These are phyloP conservation scores for Vanessa atalanta DNA, from an alignment of 1,140 invertebrate species.

Conservation along the genomic window DNA sequence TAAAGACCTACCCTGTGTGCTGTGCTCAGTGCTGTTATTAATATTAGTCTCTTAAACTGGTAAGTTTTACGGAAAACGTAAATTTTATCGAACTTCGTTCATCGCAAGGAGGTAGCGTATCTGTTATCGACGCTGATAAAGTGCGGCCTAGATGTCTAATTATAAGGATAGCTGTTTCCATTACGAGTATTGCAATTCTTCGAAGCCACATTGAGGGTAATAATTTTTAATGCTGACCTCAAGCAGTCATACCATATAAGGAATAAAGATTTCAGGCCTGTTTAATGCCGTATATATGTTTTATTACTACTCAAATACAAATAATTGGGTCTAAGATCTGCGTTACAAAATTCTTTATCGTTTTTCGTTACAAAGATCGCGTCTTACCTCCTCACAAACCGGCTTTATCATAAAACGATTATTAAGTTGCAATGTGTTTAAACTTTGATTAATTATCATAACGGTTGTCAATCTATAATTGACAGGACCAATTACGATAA, in stretches of 20 bases:
- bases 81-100: slow-evolving; percentile 1
- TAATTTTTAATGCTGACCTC: slow-evolving; percentile 24
- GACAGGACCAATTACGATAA: neutral
- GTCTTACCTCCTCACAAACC: neutral
- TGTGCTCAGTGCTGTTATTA: slow-evolving; percentile 33
- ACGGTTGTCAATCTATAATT: slow-evolving; percentile 1
- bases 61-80: slow-evolving; percentile 3
- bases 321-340: no score
- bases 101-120: slow-evolving; percentile 13
- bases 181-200: slow-evolving; percentile 21
- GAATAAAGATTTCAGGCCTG: slow-evolving; percentile 1
- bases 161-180: slow-evolving; percentile 28
- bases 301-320: no score
- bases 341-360: no score
- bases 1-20: slow-evolving; percentile 45
- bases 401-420: neutral
- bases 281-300: neutral
- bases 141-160: slow-evolving; percentile 30
- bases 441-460: slow-evolving; percentile 2
- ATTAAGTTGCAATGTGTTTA: slow-evolving; percentile 1
- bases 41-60: slow-evolving; percentile 36
- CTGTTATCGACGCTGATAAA: slow-evolving; percentile 28
- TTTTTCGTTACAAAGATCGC: no score
- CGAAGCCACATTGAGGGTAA: slow-evolving; percentile 21
- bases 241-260: slow-evolving; percentile 17